Conservation (phyloP, 2,797 vertebrate species). For the Chloroceryle inda region DNA sequence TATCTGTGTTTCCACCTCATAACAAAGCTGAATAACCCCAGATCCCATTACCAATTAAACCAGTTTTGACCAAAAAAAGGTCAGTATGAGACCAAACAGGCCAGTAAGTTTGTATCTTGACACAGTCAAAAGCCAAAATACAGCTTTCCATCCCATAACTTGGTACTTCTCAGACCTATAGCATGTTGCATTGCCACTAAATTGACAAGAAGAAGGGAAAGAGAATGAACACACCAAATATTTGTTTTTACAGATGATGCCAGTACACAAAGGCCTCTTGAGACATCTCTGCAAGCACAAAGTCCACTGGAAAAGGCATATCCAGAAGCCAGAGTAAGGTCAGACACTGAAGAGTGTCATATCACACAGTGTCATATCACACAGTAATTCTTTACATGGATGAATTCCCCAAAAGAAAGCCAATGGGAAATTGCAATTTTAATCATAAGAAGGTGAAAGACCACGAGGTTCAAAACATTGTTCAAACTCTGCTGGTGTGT, state of each 20-base stretch:
- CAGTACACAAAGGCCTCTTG: constrained; percentile 45
- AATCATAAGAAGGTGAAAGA: constrained; percentile 37
- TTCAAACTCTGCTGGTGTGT: constrained; percentile 62
- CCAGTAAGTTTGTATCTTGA: constrained; percentile 24
- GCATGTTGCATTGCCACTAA: constrained; percentile 33
- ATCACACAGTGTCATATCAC: constrained; percentile 42
- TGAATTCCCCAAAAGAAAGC: constrained; percentile 45
- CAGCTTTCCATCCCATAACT: constrained; percentile 39
- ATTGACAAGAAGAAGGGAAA: constrained; percentile 30
- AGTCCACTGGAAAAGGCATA: constrained; percentile 15
- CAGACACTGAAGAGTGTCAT: constrained; percentile 51
- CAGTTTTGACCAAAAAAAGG: constrained; percentile 25
- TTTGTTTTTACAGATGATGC: constrained; percentile 33
- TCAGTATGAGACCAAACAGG: constrained; percentile 1
- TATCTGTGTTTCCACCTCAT: constrained; percentile 51
- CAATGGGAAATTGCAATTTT: constrained; percentile 11
- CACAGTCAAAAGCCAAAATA: constrained; percentile 70
- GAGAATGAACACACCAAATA: constrained; percentile 14
- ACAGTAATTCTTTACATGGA: constrained; percentile 45
- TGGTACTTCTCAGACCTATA: constrained; percentile 41
- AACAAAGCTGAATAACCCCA: constrained; percentile 49
- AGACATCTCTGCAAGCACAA: constrained; percentile 30
- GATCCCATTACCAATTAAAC: constrained; percentile 23
- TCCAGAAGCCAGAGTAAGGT: constrained; percentile 26
- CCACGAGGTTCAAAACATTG: constrained; percentile 17